Conservation (phyloP, 2,113 vertebrate species). For the Puma concolor region DNA sequence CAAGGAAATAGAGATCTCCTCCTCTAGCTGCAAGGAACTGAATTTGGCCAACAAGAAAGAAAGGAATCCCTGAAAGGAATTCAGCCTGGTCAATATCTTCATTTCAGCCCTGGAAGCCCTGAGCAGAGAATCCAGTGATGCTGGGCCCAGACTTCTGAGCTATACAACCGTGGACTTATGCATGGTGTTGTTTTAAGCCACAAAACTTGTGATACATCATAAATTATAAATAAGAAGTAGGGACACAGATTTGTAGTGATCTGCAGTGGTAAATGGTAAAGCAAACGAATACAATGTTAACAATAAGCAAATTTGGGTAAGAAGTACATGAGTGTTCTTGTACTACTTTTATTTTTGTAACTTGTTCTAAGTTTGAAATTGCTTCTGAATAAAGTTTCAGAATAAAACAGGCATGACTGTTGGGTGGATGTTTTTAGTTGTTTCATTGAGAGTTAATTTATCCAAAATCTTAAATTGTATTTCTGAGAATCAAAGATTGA, state of each 20-base stretch:
- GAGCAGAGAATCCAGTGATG: not conserved
- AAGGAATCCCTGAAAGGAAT: not conserved
- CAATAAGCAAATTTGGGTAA: slow-evolving; percentile 1
- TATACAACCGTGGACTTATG: not conserved
- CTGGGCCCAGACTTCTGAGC: not conserved
- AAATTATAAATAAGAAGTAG: not conserved
- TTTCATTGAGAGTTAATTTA: slow-evolving; percentile 4
- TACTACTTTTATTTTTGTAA: not conserved
- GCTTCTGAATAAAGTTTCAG: not conserved
- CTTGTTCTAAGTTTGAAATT: slow-evolving; percentile 28
- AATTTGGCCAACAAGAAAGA: not conserved
- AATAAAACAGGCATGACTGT: not conserved
- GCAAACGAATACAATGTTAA: not conserved
- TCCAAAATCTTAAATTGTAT: slow-evolving; percentile 30
- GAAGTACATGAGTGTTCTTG: not conserved
- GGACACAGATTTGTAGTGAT: not conserved
- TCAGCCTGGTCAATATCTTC: not conserved
- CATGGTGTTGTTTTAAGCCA: not conserved
- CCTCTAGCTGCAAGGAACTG: not conserved
- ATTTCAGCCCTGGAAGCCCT: not conserved
- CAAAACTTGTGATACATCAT: not conserved
- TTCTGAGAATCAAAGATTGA: not conserved
- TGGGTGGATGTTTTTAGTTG: not conserved
- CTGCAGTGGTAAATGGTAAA: not conserved
- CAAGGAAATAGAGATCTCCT: not conserved